phyloP scores from a whole-genome alignment of 2,113 vertebrate species.

The Bettongia penicillata region DNA sequence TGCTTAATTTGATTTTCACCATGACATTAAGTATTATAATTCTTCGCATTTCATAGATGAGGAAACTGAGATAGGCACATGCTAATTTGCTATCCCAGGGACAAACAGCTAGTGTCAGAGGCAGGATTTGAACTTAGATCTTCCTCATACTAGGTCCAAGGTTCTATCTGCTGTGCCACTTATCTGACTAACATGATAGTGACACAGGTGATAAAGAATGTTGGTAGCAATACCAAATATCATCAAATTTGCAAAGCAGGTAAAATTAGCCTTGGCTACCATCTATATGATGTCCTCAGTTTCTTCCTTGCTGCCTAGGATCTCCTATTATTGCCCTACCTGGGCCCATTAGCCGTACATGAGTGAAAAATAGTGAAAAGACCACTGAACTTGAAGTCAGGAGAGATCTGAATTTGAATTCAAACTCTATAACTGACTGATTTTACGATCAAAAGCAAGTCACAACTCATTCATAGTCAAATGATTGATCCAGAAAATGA shows the following conservation, averaged over 20 bases:
- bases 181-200: background rate
- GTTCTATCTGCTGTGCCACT: background rate
- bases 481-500: background rate
- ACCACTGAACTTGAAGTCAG: background rate
- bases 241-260: background rate
- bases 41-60: background rate
- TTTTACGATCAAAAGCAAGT: background rate
- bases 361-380: background rate
- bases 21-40: background rate
- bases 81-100: background rate
- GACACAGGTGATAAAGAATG: background rate
- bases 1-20: background rate
- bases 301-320: background rate
- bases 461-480: background rate
- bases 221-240: background rate
- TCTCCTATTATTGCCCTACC: background rate
- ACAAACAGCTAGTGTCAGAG: background rate
- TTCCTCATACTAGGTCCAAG: background rate
- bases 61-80: background rate
- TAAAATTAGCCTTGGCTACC: background rate
- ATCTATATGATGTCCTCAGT: background rate
- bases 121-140: background rate
- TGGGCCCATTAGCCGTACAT: background rate
- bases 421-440: background rate
- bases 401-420: background rate